Evolutionary conservation across 2,888 invertebrate species (phyloP), one percentile per base, ranked within the genome.

Genomic region (Eretmocerus hayati): DNA sequence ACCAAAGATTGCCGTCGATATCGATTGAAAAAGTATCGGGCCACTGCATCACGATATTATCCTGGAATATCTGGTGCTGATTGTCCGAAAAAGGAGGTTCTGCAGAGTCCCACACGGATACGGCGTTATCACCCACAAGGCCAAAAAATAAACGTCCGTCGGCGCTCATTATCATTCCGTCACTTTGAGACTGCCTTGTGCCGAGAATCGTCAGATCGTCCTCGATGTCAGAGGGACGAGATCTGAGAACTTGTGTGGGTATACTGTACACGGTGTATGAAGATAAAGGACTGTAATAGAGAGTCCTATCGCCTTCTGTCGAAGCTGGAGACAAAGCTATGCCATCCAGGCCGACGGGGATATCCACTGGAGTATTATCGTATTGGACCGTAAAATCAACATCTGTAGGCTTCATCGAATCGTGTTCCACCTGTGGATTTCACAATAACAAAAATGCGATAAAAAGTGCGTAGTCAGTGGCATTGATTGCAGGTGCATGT

Each of bases 121-220:
- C 78, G 31, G 83, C 80, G 53, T 82, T 81, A 58, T 80, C 80
- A 41, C 79, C 78, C 48, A 86, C 67, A 20, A 84, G 73, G 39
- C 84, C 85, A 66, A 77, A 85, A 69, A 83, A 86, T 11, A 87
- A 73, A 9, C 78, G 65, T 3, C 85, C 85, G 30, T 73, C 71
- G n/a, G 83, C 77, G 58, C 85, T 84, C 82, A 85, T 83, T 49
- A 80, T 77, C 82, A 87, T 84, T 1, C 85, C 85, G 60, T 83
- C 84, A 0, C 81, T 80, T 67, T 84, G 83, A 1, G 85, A 84
- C 1, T 74, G 64, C 62, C 84, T 85, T 2, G 68, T 60, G 1
- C 84, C 85, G 36, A 82, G 67, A 56, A 81, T 79, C 5, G 68
- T 74, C 0, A 85, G 77, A 53, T 75, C 71, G 0, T 52, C 53